A percentile compares a stretch with the other conserved stretches of the same genome.
phyloP scores from a whole-genome alignment of 2,797 vertebrate species.

The Avahi laniger region DNA sequence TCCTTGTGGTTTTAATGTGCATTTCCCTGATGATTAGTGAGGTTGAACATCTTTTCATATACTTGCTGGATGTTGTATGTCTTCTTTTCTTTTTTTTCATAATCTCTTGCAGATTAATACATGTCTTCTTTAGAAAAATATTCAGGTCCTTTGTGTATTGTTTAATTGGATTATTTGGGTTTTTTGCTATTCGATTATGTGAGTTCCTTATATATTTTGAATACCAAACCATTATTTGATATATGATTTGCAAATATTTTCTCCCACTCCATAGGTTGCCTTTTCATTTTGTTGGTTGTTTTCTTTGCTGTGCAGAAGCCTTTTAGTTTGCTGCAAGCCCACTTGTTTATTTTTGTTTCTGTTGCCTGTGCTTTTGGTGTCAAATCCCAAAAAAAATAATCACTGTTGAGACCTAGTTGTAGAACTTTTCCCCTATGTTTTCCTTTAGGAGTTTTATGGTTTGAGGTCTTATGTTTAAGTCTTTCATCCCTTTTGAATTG shows the following conservation, averaged over 20 bases:
- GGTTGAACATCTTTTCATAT: not conserved
- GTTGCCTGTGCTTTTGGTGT: not conserved
- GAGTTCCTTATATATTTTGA: not conserved
- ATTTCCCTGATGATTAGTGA: not conserved
- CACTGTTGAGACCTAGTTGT: not conserved
- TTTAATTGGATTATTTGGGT: not conserved
- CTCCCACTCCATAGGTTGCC: not conserved
- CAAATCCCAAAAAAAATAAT: not conserved
- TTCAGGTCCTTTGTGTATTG: not conserved
- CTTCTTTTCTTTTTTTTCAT: not conserved
- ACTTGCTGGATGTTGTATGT: not conserved
- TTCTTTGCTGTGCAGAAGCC: not conserved
- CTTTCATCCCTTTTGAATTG: not conserved
- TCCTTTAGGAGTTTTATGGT: not conserved
- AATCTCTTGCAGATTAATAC: not conserved
- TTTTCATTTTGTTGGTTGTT: not conserved
- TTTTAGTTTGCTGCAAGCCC: not conserved
- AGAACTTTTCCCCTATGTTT: not conserved
- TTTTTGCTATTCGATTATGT: not conserved
- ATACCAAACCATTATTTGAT: not conserved
- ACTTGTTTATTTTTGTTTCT: not conserved
- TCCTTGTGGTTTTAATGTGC: not conserved
- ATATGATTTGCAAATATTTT: not conserved
- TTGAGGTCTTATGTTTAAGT: not conserved
- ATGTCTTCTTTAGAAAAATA: not conserved